Evolutionary conservation across 2,888 invertebrate species (phyloP), one percentile per base, ranked within the genome.

Genomic region (Dendrolimus houi): DNA sequence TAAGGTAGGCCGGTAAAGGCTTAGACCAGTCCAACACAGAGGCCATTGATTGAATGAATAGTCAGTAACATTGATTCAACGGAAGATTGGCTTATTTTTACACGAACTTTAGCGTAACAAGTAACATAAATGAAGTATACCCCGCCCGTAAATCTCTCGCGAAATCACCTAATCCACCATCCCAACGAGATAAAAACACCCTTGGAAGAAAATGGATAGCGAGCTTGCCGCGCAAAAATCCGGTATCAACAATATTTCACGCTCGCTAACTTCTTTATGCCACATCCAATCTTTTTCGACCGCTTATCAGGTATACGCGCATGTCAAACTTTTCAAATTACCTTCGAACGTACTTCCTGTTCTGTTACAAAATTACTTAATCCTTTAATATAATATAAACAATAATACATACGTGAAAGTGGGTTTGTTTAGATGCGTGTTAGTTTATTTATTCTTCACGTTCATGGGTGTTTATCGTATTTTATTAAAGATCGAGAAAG

Each of bases 271-370:
- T 83, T 83, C 70, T 72, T 72, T 79, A 74, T 79, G 79, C 75
- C 74, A 75, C 74, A 78, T 80, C 77, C 77, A 81, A 83, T 85
- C 76, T 83, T 75, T 70, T 69, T 73, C 75, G 74, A 71, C 73
- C 76, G 79, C 80, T 81, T 82, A 82, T 80, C 85, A 84, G 85
- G 83, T 83, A 79, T 74, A 77, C 74, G 78, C 74, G 75, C 60
- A 76, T 78, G 80, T 81, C 79, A 83, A 85, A 85, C 79, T 85
- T 85, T 82, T 81, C 65, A 81, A 83, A 86, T 85, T 79, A 78
- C 71, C 79, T 82, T 79, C 70, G 70, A 75, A 77, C 71, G 75
- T 74, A 72, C 67, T 67, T 69, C 66, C 67, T 71, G 73, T 70
- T 74, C 71, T 69, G 62, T 71, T 70, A 47, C 9, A 47, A 47